Evolutionary conservation across 2,888 invertebrate genomes (phyloP).

Genomic region (Rotaria sp.): DNA sequence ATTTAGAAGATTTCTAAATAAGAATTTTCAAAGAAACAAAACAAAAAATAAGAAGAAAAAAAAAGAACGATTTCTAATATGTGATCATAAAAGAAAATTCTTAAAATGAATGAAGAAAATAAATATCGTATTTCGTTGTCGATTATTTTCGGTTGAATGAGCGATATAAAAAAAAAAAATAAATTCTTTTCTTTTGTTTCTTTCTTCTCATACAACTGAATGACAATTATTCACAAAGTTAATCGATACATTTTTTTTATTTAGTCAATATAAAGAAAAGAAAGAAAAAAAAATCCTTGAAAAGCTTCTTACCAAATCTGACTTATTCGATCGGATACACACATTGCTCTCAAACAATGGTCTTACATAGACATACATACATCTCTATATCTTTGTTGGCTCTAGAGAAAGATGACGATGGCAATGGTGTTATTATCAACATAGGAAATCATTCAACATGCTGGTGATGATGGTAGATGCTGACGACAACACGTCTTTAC

Average conservation of each 20-base stretch:
- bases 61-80: no score
- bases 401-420: not conserved
- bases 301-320: conserved; percentile 8
- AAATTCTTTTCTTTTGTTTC: not conserved
- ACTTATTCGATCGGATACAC: not conserved
- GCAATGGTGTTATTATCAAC: not conserved
- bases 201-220: conserved; percentile 12
- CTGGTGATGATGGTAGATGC: not conserved
- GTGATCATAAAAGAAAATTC: no score
- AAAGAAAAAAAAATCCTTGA: not conserved
- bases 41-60: no score
- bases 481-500: conserved; percentile 15
- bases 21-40: no score
- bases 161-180: not conserved
- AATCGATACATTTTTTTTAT: conserved; percentile 24
- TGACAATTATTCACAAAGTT: conserved; percentile 21
- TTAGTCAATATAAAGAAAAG: not conserved
- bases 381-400: not conserved
- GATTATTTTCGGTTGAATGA: conserved; percentile 18
- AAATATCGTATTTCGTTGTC: not conserved
- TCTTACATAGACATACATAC: not conserved
- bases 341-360: not conserved
- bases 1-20: no score
- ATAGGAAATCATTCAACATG: not conserved
- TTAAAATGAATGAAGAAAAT: not conserved